Base-by-base conservation (phyloP, 2,797 vertebrate species). In the Muscicapa comitata region DNA sequence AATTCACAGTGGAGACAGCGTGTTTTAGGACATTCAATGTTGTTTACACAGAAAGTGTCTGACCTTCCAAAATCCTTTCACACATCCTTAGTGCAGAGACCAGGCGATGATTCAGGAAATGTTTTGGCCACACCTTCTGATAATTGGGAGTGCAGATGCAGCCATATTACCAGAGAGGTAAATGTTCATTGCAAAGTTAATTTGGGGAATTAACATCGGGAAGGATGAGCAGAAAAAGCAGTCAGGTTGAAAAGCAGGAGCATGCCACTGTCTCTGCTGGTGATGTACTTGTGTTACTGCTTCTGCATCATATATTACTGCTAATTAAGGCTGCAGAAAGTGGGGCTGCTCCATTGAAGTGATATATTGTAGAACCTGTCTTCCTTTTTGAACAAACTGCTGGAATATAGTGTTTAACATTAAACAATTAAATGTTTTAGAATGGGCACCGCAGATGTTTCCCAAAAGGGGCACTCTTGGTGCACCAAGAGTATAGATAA, bases 51-150 rank as follows among this genome's bases (percentile, higher is more conserved):
- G 26, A 78, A 88, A 53, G 31, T 26, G 29, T 76, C 43, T 90
- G 92, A 95, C 92, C 86, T 95, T 92, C 88, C 61, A 94, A 95
- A 95, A 80, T 86, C 57, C 57, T 87, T 95, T 94, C 81, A 91
- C 45, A 85, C 61, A 58, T 91, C 86, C 58, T 95, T 86, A 94
- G 65, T 3, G 0, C 33, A 72, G 81, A 91, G 74, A 63, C 23
- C 38, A 77, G 57, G 71, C 11, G 0, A 89, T 65, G 75, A 92
- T 80, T 91, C 84, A 89, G 72, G 78, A 85, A 86, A 91, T 76
- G 47, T 76, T 92, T 79, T 88, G 92, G 53, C 53, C 86, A 92
- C 81, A 62, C 84, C 77, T 93, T 73, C 86, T 77, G 75, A 33
- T 80, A 92, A 93, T 20, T 92, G 86, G 45, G 62, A 80, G 11